Conservation (phyloP, 2,888 invertebrate species). For the Parnassius smintheus region DNA sequence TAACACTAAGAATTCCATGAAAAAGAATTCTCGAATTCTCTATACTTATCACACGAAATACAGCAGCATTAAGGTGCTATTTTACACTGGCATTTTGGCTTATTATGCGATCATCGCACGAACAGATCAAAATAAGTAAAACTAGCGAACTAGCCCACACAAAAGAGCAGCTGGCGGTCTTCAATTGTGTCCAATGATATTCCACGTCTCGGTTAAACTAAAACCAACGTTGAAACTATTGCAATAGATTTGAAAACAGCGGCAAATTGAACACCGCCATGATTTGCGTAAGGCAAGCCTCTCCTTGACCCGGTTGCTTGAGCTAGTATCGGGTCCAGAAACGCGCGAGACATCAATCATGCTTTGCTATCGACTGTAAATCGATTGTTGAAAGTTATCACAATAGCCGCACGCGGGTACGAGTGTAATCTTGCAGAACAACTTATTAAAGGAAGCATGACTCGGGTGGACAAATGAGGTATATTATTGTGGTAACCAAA, state of each 20-base stretch:
- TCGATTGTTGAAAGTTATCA: conserved; percentile 15
- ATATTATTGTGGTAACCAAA: no score
- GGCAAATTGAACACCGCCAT: conserved; percentile 29
- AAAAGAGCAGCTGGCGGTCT: neutral
- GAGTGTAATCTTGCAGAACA: neutral
- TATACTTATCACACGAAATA: no score
- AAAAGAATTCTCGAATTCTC: no score
- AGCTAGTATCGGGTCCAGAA: conserved; percentile 53
- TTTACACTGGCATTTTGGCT: no score
- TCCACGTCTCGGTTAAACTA: neutral
- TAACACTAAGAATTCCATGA: no score
- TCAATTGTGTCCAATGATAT: neutral
- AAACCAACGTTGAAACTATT: neutral
- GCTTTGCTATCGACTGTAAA: conserved; percentile 22
- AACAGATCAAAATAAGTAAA: neutral
- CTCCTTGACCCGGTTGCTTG: conserved; percentile 61
- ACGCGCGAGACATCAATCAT: conserved; percentile 46
- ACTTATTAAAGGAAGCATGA: conserved; percentile 2
- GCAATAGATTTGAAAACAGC: neutral
- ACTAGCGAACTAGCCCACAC: conserved; percentile 2
- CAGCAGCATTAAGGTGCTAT: no score
- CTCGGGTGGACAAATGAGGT: neutral
- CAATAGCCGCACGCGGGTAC: conserved; percentile 1
- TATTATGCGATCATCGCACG: no score
- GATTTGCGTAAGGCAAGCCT: conserved; percentile 49